phyloP scores from a whole-genome alignment of 2,888 invertebrate genomes.

The Aphrophora alni region DNA sequence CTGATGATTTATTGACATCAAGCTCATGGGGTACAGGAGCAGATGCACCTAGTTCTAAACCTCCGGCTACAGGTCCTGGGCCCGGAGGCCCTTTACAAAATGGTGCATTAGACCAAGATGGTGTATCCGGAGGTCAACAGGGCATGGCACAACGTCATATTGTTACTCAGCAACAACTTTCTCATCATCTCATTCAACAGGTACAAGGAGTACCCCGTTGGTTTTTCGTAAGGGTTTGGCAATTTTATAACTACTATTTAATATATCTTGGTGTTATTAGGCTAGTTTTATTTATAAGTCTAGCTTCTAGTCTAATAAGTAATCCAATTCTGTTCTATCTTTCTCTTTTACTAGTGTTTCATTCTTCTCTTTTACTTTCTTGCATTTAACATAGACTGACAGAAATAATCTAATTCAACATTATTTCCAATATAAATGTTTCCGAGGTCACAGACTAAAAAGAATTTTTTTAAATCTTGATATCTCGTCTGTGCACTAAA shows the following conservation, averaged over 20 bases:
- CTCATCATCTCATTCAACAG: constrained; percentile 29
- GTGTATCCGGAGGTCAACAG: constrained; percentile 29
- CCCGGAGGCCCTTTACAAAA: constrained; percentile 68
- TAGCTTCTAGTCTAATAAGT: not conserved
- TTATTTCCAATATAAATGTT: no score
- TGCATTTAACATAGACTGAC: no score
- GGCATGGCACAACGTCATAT: constrained; percentile 41
- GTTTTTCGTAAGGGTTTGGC: not conserved
- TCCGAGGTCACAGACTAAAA: no score
- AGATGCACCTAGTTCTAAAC: constrained; percentile 69
- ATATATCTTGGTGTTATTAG: not conserved
- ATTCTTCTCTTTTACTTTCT: not conserved
- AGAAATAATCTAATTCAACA: no score
- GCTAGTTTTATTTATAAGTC: not conserved
- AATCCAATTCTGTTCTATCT: no score
- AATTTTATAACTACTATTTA: not conserved
- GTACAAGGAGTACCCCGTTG: not conserved
- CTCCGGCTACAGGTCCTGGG: constrained; percentile 83
- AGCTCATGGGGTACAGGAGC: constrained; percentile 69
- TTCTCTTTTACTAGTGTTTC: not conserved
- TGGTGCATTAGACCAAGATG: constrained; percentile 59
- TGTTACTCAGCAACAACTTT: constrained; percentile 48
- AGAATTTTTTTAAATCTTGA: no score
- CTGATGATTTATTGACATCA: constrained; percentile 84
- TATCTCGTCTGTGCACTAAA: no score